Evolutionary conservation across 2,797 vertebrate species (phyloP), one percentile per base, ranked within the genome.

Genomic region (Labroides dimidiatus): DNA sequence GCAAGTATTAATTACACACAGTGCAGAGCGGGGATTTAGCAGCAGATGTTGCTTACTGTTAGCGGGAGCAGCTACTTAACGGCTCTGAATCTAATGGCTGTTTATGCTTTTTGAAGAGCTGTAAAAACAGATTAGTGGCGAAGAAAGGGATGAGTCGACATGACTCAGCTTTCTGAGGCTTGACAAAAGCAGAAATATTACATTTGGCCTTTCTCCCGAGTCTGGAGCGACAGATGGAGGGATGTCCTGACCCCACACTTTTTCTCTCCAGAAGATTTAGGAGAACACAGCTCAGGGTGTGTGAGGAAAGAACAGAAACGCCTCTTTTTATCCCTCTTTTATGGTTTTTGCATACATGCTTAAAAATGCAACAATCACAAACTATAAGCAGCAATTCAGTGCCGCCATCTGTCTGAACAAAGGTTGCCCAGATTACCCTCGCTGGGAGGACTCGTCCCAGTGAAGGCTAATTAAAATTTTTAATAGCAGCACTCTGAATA

Each of bases 401-500:
- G 65, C 68, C 42, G 83, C 81, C 87, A 87, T 85, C 83, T 87
- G 75, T 63, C 59, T 59, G 69, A 72, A 63, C 45, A 77, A 67
- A 85, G 84, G 74, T 80, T 71, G 71, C 36, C 56, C 65, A 66
- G 71, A 72, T 81, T 63, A 69, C n/a, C 48, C 70, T 71, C 67
- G 3, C 20, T 58, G 72, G 72, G 51, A 27, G 47, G 49, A 47
- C 62, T 77, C 21, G 20, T 45, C 59, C 59, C 74, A 63, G 64
- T 20, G 51, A 68, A 80, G 78, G 72, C 64, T 89, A 82, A 80
- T 89, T 87, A 82, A 69, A 76, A 68, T 5, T 72, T 63, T 52
- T 60, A 81, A 76, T 68, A 49, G 71, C 72, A 9, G 66, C 69
- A 13, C 77, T 75, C 70, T 84, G 78, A 81, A 80, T 84, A 67